Evolutionary conservation across 2,797 vertebrate species (phyloP), one percentile per base, ranked within the genome.

Genomic region (Gymnopithys bicolor): DNA sequence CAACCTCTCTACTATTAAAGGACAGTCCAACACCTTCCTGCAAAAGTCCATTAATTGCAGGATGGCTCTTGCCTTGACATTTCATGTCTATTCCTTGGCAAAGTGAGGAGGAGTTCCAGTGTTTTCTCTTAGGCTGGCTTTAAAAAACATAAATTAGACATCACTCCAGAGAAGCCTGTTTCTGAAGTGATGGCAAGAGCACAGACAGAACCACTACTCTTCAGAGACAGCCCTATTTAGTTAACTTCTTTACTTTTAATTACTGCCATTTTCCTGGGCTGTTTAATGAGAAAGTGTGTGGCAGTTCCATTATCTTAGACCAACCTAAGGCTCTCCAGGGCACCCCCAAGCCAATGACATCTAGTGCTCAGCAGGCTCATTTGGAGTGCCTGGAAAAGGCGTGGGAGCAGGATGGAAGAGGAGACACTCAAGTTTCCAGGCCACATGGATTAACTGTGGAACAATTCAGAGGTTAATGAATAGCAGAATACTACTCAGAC

Each of bases 201-300:
- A 49, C 13, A n/a, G 66, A 24, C 37, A 90, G 69, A 70, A 87
- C 76, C 30, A 4, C 58, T 22, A 32, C 45, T 55, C 92, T 85
- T 89, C 56, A 93, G 62, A 93, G 87, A 89, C 90, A 94, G 86
- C 14, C 21, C 84, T 93, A 52, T 67, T 78, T 70, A 94, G 90
- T 84, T 80, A 93, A 87, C 58, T 69, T 79, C 78, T 1, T 2
- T 27, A 79, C 62, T 87, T 93, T 89, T 94, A 96, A 95, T 96
- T 93, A 92, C 84, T 85, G 66, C 19, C 81, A 60, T 7, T 67
- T 93, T 91, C 86, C 91, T 37, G 45, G 19, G 43, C 76, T 73
- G 45, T 60, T 93, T 88, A 95, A 94, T 55, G 79, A 91, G 77
- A 68, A 87, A 78, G 67, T 16, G 6, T 2, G 2, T 46, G 73